Evolutionary conservation across 2,113 vertebrate species (phyloP), one percentile per base, ranked within the genome.

Genomic region (Tupaia chinensis): DNA sequence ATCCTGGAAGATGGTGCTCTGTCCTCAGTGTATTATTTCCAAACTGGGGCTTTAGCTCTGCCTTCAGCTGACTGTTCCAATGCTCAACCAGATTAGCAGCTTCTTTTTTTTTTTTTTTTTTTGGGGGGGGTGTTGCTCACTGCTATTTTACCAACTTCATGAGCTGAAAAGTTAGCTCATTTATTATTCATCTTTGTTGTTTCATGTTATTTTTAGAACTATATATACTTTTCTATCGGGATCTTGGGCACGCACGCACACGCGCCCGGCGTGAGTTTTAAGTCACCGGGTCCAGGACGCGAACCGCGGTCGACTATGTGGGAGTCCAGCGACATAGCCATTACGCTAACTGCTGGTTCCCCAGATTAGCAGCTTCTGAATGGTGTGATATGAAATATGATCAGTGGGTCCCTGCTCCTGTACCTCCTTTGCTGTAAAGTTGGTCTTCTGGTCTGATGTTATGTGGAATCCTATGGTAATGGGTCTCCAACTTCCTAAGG

Each of bases 201-300:
- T 93, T 80, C 25, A 29, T 53, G 12, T 60, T 66, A 53, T 73
- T 87, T 96, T 95, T 82, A 70, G 85, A 82, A 22, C 29, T 69
- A 32, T 63, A 72, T 53, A 23, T n/a, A n/a, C n/a, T n/a, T n/a
- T n/a, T n/a, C n/a, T n/a, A n/a, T n/a, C n/a, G n/a, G n/a, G n/a
- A n/a, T n/a, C n/a, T n/a, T n/a, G n/a, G n/a, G n/a, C n/a, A n/a
- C n/a, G n/a, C n/a, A n/a, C n/a, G n/a, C n/a, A n/a, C n/a, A n/a
- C n/a, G n/a, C n/a, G n/a, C n/a, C n/a, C n/a, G n/a, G n/a, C n/a
- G n/a, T n/a, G n/a, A n/a, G n/a, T n/a, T n/a, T n/a, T n/a, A n/a
- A n/a, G n/a, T n/a, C n/a, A n/a, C n/a, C n/a, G n/a, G n/a, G n/a
- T n/a, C n/a, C n/a, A n/a, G n/a, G n/a, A n/a, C n/a, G n/a, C n/a